These are phyloP conservation scores for Coregonus suidteri DNA, from an alignment of 2,797 vertebrate species.

Conservation along the genomic window DNA sequence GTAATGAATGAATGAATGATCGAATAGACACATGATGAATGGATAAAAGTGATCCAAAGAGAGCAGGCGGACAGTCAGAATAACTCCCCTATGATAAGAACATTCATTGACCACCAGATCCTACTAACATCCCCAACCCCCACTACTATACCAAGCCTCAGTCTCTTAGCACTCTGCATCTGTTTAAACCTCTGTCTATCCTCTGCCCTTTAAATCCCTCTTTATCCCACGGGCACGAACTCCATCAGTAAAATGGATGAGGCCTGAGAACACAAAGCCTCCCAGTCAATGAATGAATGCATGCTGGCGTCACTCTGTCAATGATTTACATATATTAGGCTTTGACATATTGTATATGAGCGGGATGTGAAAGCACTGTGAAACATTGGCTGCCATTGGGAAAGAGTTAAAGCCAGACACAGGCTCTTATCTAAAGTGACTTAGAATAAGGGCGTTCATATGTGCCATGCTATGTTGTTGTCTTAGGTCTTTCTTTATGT, in stretches of 20 bases:
- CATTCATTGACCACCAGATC: background rate
- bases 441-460: background rate
- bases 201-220: conserved; percentile 40
- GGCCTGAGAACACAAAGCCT: conserved; percentile 48
- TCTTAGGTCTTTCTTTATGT: too few relatives aligned
- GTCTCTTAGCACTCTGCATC: conserved; percentile 35
- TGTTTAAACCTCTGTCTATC: conserved; percentile 28
- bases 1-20: too few relatives aligned
- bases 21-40: too few relatives aligned
- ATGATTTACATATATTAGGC: background rate
- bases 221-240: conserved; percentile 10
- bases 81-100: too few relatives aligned
- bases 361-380: background rate
- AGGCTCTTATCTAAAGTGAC: background rate
- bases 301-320: background rate
- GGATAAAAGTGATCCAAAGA: too few relatives aligned
- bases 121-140: background rate
- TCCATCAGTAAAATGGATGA: conserved; percentile 44
- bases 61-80: too few relatives aligned
- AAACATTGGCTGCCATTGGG: background rate
- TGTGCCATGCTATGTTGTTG: too few relatives aligned
- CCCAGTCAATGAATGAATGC: conserved; percentile 43
- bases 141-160: conserved; percentile 3
- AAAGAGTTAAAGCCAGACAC: background rate
- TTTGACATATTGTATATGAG: background rate